Percentiles rank a stretch among this genome's conserved stretches.
phyloP scores from a whole-genome alignment of 2,113 vertebrate genomes.

The Macroglossus sobrinus region DNA sequence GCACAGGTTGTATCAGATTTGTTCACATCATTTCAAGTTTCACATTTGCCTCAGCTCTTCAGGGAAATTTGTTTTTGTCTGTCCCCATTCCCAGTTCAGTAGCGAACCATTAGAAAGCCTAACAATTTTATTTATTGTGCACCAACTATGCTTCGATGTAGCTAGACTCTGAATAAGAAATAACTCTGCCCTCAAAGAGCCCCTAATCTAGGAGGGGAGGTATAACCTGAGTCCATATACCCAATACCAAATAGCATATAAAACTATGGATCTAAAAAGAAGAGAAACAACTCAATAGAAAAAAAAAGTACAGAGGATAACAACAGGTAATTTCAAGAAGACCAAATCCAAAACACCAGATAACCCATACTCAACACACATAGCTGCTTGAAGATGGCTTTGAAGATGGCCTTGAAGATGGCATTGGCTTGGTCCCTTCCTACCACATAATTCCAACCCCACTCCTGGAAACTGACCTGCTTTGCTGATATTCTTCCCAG shows the following conservation, averaged over 20 bases:
- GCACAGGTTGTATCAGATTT: neutral
- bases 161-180: neutral
- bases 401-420: neutral
- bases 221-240: neutral
- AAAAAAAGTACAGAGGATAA: neutral
- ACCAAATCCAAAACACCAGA: neutral
- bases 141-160: neutral
- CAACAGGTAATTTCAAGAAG: neutral
- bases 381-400: neutral
- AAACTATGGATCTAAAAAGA: neutral
- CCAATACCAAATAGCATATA: neutral
- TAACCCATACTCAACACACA: neutral
- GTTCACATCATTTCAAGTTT: neutral
- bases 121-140: neutral
- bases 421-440: neutral
- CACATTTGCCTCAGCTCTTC: neutral
- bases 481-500: neutral
- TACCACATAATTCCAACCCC: neutral
- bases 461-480: neutral
- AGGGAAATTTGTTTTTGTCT: neutral
- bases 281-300: neutral
- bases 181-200: neutral
- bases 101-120: neutral
- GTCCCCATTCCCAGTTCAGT: neutral
- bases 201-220: neutral